Base-by-base conservation (phyloP, 2,797 vertebrate species). In the Anas capensis region DNA sequence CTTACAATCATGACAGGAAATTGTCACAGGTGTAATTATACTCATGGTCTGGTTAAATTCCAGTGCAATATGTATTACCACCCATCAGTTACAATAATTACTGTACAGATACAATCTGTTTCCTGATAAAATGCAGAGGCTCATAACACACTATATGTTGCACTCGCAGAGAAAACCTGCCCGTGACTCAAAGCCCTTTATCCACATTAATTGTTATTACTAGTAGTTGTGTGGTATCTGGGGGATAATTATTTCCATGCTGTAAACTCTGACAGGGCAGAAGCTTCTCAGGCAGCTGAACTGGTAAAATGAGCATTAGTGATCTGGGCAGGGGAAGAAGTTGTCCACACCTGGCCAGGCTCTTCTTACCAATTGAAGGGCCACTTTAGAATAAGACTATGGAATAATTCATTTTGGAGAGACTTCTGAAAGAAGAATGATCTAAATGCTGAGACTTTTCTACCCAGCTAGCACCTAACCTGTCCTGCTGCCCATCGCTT, bases 21-120 rank as follows among this genome's bases (percentile, higher is more conserved):
- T 82, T 86, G 38, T 92, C 86, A 88, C 77, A 80, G 60, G 53
- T 64, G 33, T 71, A 76, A 58, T 90, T 94, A 61, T 26, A 44
- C 0, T 0, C 86, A 48, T 3, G 1, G 60, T 87, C 76, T 58
- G 70, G 89, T 82, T 86, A 77, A 86, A 36, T 73, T 88, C 62
- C 68, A 71, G 24, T 20, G n/a, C 61, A 88, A 56, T 60, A 80
- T 51, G 36, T n/a, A 54, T 49, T 80, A 40, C 56, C 48, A 82
- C 58, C 51, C 64, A 79, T 84, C 56, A 68, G 64, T 60, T 73
- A 48, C 56, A 80, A 86, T 68, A 82, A 73, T 70, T 71, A 27
- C 56, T 1, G 2, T 16, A 51, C 58, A 82, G 91, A 93, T 87
- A 85, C 58, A 77, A 58, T 90, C 62, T 92, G 51, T 94, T 86